Evolutionary conservation across 2,797 vertebrate genomes (phyloP), one percentile per base, ranked within the genome.

Genomic region (Acomys russatus): DNA sequence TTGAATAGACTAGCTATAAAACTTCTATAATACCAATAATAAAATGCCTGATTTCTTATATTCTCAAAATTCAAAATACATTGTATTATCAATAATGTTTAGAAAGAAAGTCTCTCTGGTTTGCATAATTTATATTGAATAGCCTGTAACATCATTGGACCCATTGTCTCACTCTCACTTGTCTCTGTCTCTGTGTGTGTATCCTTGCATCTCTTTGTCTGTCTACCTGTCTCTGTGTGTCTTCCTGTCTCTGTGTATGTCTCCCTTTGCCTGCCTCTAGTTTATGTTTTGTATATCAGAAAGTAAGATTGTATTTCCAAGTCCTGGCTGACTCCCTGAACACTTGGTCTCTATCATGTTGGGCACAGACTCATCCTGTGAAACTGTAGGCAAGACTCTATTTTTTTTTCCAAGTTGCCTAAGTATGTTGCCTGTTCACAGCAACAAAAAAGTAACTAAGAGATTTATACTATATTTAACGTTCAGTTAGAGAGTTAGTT

Each of bases 21-120:
- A 18, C 14, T 91, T 28, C 33, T 80, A 0, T 71, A 88, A 66
- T 64, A 30, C n/a, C 35, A 83, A 3, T 49, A 49, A 64, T 66
- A 68, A 85, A 77, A 77, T 23, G 25, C 6, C 25, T 30, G 7
- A 9, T n/a, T 30, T 76, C 18, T 33, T 63, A 76, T 17, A n/a
- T 63, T 90, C 92, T 94, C 79, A 23, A 92, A 93, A 95, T 89
- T 89, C 38, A 86, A n/a, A 82, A 30, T 23, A 11, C 6, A 44
- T 83, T 83, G 56, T 23, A 85, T 68, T 38, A 92, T 38, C 87
- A n/a, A 3, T 78, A 79, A 51, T 78, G 93, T 66, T 63, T 90
- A n/a, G 38, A 83, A 95, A 96, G 76, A n/a, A 73, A 73, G 80
- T 86, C 18, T 44, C 38, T 0, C 1, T 33, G 78, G 68, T 83